Evolutionary conservation across 2,113 vertebrate genomes (phyloP).

Genomic region (Sturnus vulgaris): DNA sequence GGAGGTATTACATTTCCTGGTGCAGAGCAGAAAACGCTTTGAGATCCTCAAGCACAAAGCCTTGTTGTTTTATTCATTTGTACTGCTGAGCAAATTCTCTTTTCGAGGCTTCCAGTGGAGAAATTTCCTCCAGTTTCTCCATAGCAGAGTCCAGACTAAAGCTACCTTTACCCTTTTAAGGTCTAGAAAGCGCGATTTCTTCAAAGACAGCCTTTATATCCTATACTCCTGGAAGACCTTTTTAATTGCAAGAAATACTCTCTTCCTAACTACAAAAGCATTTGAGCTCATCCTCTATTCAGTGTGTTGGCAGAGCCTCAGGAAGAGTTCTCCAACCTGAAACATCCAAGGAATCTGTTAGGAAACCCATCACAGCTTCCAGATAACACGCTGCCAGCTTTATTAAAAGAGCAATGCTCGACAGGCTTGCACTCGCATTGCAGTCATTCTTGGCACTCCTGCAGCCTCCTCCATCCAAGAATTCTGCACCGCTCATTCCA

Average conservation of each 20-base stretch:
- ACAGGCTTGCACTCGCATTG: constrained; percentile 9
- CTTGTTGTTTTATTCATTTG: constrained; percentile 54
- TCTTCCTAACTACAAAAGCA: constrained; percentile 17
- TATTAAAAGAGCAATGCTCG: not conserved
- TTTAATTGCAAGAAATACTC: not conserved
- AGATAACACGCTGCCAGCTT: constrained; percentile 16
- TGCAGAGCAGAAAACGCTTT: constrained; percentile 48
- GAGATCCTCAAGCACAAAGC: constrained; percentile 62
- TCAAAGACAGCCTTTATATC: constrained; percentile 13
- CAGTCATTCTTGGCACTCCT: constrained; percentile 37
- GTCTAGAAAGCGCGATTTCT: constrained; percentile 25
- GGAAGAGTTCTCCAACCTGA: constrained; percentile 19
- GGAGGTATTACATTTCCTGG: constrained; percentile 61
- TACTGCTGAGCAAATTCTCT: constrained; percentile 21
- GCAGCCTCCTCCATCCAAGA: not conserved
- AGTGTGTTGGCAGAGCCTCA: constrained; percentile 2
- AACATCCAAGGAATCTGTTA: constrained; percentile 34
- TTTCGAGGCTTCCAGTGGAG: constrained; percentile 20
- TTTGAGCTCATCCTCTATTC: constrained; percentile 17
- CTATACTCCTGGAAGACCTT: constrained; percentile 11
- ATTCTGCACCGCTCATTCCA: not conserved
- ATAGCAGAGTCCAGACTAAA: constrained; percentile 7
- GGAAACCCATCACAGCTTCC: constrained; percentile 26
- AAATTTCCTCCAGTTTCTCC: constrained; percentile 39
- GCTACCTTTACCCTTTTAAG: not conserved